These are phyloP conservation scores for Euura lappo DNA, from an alignment of 1,140 invertebrate genomes.

Conservation along the genomic window DNA sequence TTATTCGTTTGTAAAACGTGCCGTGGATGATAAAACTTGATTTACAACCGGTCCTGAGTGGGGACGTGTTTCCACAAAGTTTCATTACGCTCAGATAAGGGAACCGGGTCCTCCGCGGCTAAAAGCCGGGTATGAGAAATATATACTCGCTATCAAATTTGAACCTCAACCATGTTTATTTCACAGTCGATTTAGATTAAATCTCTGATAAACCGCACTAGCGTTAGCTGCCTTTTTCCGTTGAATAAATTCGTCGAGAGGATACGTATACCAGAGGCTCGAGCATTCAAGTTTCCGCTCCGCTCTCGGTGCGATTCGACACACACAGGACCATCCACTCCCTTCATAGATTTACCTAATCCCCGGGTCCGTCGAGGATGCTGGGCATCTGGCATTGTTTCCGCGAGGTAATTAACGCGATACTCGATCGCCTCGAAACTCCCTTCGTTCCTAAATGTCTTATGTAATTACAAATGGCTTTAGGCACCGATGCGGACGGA, in stretches of 20 bases:
- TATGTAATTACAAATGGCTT: not conserved
- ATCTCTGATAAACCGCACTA: not conserved
- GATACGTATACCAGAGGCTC: not conserved
- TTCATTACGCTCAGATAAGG: not conserved
- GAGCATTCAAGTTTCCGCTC: not conserved
- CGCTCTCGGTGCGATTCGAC: not conserved
- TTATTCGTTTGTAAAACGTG: not conserved
- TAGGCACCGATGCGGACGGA: no score
- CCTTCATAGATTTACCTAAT: not conserved
- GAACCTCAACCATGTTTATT: not conserved
- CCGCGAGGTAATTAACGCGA: not conserved
- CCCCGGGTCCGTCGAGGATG: not conserved
- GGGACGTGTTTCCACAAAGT: not conserved
- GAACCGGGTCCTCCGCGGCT: not conserved
- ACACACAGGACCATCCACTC: not conserved
- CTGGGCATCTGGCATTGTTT: not conserved
- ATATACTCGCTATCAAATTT: not conserved
- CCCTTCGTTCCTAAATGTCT: not conserved
- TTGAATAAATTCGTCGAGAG: not conserved
- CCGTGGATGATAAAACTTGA: not conserved
- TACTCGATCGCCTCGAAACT: not conserved
- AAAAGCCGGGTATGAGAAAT: not conserved
- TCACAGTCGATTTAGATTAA: conserved; percentile 13
- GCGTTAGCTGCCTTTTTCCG: not conserved
- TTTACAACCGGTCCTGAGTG: not conserved